Base-by-base conservation (phyloP, 2,888 invertebrate genomes). In the Drosophila imparisetae region DNA sequence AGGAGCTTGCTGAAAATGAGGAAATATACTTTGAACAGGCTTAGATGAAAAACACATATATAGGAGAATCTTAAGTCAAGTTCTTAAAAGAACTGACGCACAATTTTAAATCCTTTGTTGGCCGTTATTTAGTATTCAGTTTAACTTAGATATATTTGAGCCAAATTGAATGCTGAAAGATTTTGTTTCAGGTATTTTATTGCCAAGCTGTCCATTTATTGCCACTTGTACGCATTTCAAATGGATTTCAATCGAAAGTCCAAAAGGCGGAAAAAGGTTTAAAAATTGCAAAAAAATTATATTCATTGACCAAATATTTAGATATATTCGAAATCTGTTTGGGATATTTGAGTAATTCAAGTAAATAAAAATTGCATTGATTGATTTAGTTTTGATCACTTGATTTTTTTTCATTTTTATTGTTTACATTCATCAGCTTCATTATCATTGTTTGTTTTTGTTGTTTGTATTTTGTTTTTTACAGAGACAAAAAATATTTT, bases 401-500 rank as follows among this genome's bases (percentile, higher is more conserved):
- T 83, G 58, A 45, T 73, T 76, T 69, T 70, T 73, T 73, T 79
- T 83, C 50, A 70, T 68, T 65, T 68, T 79, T 76, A 76, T 76
- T 83, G 66, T 72, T 70, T 57, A 72, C 62, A 70, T 85, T 75
- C 60, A 84, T 84, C 81, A 81, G 81, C 81, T 81, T 81, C 81
- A 81, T 83, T 64, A 65, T 69, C 58, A 57, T 34, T 52, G 55
- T 38, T 32, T 45, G 30, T 61, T 61, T 52, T 52, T 65, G 59
- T 63, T 62, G 58, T 72, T 66, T 70, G 24, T 50, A 30, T 58
- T 73, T 59, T 57, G 30, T 59, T 70, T 59, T 74, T 70, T 84
- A 72, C 75, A 87, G 82, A 86, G 85, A 84, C 78, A 81, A 73
- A 87, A 80, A 68, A 73, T 72, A 76, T 87, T 82, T 87, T 87